A percentile compares a stretch with the other conserved stretches of the same genome.
phyloP scores from a whole-genome alignment of 92 coral and sea anemone genomes.

The Porites rus region DNA sequence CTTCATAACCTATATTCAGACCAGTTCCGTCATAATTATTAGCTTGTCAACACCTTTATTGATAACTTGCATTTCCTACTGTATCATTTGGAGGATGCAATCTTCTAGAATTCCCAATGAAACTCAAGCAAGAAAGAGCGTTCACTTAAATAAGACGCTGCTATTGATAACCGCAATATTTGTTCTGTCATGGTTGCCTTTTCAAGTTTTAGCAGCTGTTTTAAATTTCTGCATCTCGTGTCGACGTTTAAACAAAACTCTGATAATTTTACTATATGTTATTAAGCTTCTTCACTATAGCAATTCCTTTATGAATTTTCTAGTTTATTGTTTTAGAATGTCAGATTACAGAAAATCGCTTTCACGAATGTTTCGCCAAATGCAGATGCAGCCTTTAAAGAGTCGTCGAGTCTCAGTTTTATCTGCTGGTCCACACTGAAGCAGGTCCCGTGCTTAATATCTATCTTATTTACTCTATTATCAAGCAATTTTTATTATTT shows the following conservation, averaged over 20 bases:
- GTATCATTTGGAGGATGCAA: slow-evolving; percentile 5
- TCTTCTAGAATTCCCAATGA: not conserved
- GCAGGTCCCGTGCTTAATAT: too few relatives aligned
- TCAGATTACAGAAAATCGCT: slow-evolving; percentile 17
- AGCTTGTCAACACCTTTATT: slow-evolving; percentile 13
- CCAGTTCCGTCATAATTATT: not conserved
- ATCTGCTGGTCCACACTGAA: too few relatives aligned
- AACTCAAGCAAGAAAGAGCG: slow-evolving; percentile 13
- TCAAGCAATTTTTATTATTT: too few relatives aligned
- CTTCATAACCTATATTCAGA: too few relatives aligned
- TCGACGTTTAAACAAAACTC: not conserved
- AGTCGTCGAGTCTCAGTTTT: too few relatives aligned
- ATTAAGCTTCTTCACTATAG: slow-evolving; percentile 15
- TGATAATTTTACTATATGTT: not conserved
- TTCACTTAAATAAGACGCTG: slow-evolving; percentile 12
- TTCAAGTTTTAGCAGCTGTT: slow-evolving; percentile 4
- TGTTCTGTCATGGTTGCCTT: slow-evolving; percentile 35
- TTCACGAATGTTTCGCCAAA: not conserved
- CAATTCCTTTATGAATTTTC: slow-evolving; percentile 1
- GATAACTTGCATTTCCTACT: not conserved
- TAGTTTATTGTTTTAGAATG: slow-evolving; percentile 5
- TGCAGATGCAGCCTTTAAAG: too few relatives aligned
- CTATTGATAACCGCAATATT: slow-evolving; percentile 9
- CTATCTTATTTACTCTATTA: too few relatives aligned
- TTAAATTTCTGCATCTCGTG: not conserved